These are phyloP conservation scores for Charanyca ferruginea DNA, from an alignment of 2,888 invertebrate species.

Conservation along the genomic window DNA sequence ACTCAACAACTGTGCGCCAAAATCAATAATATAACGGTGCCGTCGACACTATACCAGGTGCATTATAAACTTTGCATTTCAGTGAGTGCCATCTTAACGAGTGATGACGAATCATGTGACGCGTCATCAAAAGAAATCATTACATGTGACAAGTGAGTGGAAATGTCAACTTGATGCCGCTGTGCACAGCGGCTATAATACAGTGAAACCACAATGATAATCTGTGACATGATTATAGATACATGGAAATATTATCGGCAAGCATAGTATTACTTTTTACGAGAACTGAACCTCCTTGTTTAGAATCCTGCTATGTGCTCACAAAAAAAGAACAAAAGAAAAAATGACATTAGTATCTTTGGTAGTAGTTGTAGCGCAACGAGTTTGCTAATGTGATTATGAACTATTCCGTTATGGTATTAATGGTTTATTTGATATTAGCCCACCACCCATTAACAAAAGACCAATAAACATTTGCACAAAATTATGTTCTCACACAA, in stretches of 20 bases:
- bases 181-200: slow-evolving; percentile 75
- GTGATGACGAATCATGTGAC: slow-evolving; percentile 75
- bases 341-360: slow-evolving; percentile 89
- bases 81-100: slow-evolving; percentile 91
- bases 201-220: slow-evolving; percentile 79
- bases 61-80: slow-evolving; percentile 90
- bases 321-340: slow-evolving; percentile 87
- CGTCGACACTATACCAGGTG: slow-evolving; percentile 90
- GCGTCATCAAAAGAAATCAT: slow-evolving; percentile 90
- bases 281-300: slow-evolving; percentile 88
- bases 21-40: slow-evolving; percentile 90
- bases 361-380: slow-evolving; percentile 75
- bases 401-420: slow-evolving; percentile 68
- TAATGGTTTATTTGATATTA: slow-evolving; percentile 63
- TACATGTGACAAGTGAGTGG: slow-evolving; percentile 94
- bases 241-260: slow-evolving; percentile 85
- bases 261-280: slow-evolving; percentile 89
- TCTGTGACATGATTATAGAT: slow-evolving; percentile 80
- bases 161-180: slow-evolving; percentile 79
- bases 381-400: slow-evolving; percentile 68
- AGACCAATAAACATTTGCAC: slow-evolving; percentile 61
- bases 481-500: slow-evolving; percentile 55
- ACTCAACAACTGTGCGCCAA: slow-evolving; percentile 91
- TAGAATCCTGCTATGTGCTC: slow-evolving; percentile 91
- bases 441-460: slow-evolving; percentile 80